phyloP scores from a whole-genome alignment of 1,140 invertebrate species.

The Lethocerus indicus region DNA sequence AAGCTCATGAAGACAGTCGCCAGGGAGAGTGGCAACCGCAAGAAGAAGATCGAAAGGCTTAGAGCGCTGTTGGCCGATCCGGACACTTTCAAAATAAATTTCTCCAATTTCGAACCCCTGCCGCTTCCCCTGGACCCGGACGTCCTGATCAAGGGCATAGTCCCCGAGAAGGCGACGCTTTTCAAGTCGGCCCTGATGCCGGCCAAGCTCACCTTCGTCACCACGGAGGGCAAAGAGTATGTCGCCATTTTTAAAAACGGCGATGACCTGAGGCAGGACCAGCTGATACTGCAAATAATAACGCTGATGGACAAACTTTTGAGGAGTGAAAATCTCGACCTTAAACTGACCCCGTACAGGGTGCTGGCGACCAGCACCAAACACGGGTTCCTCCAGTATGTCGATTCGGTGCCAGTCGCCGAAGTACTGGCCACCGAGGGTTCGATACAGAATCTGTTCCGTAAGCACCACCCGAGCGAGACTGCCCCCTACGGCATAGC shows the following conservation, averaged over 20 bases:
- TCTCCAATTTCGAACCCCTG: slow-evolving; percentile 79
- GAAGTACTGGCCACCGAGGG: slow-evolving; percentile 78
- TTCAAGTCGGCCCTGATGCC: slow-evolving; percentile 98
- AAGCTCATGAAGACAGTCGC: slow-evolving; percentile 81
- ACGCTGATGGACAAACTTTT: slow-evolving; percentile 95
- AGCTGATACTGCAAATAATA: slow-evolving; percentile 93
- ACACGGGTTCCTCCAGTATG: slow-evolving; percentile 91
- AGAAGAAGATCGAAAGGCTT: slow-evolving; percentile 78
- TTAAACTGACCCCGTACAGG: slow-evolving; percentile 89
- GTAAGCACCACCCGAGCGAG: slow-evolving; percentile 76
- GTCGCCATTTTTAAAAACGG: slow-evolving; percentile 97
- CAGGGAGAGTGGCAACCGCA: slow-evolving; percentile 77
- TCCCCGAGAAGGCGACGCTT: slow-evolving; percentile 73
- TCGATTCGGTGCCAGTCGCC: slow-evolving; percentile 86
- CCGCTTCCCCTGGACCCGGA: slow-evolving; percentile 89
- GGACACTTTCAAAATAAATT: slow-evolving; percentile 71
- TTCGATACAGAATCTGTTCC: slow-evolving; percentile 78
- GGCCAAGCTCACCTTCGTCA: slow-evolving; percentile 84
- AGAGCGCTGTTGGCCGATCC: slow-evolving; percentile 66
- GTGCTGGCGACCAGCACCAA: slow-evolving; percentile 86
- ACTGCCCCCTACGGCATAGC: slow-evolving; percentile 77
- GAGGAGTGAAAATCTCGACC: slow-evolving; percentile 80
- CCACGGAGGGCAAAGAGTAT: slow-evolving; percentile 68
- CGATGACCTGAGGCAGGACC: slow-evolving; percentile 97
- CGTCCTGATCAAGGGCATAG: slow-evolving; percentile 76